These are phyloP conservation scores for Euura saliciscinereae DNA, from an alignment of 1,140 invertebrate species.

Conservation along the genomic window DNA sequence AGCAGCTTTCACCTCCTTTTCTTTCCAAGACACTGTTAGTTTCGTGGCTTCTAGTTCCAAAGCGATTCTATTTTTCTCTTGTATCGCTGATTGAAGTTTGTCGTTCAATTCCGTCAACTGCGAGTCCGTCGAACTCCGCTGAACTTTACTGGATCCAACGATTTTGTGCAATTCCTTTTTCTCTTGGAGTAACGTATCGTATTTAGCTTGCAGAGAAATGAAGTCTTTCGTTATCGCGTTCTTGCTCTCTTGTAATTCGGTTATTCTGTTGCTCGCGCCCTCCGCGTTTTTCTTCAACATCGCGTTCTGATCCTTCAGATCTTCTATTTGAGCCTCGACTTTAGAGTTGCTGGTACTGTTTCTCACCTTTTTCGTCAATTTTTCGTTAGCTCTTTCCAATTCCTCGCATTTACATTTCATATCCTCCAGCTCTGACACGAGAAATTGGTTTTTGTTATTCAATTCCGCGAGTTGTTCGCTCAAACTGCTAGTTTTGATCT, in stretches of 20 bases:
- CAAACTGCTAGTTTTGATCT: slow-evolving; percentile 33
- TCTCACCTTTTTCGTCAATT: slow-evolving; percentile 39
- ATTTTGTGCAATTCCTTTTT: slow-evolving; percentile 31
- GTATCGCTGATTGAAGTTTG: not conserved
- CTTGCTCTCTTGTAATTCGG: slow-evolving; percentile 42
- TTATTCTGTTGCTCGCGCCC: slow-evolving; percentile 48
- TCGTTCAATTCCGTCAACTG: slow-evolving; percentile 33
- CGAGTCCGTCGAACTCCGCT: slow-evolving; percentile 23
- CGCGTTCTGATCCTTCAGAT: slow-evolving; percentile 42
- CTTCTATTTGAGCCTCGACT: slow-evolving; percentile 36
- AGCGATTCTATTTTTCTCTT: slow-evolving; percentile 40
- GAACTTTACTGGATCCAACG: slow-evolving; percentile 24
- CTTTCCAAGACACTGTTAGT: slow-evolving; percentile 24
- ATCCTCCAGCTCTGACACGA: slow-evolving; percentile 29
- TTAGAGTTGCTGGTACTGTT: slow-evolving; percentile 41
- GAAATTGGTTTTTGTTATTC: slow-evolving; percentile 33
- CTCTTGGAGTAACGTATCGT: slow-evolving; percentile 32
- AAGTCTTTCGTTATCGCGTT: slow-evolving; percentile 38
- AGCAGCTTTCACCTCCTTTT: slow-evolving; percentile 25
- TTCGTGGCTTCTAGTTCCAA: slow-evolving; percentile 39
- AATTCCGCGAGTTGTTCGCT: slow-evolving; percentile 40
- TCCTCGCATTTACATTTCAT: slow-evolving; percentile 26
- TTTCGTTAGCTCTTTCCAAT: slow-evolving; percentile 24
- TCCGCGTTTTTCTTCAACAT: slow-evolving; percentile 46
- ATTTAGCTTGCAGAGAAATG: slow-evolving; percentile 25